Base-by-base conservation (phyloP, 2,797 vertebrate species). In the Catharus ustulatus region DNA sequence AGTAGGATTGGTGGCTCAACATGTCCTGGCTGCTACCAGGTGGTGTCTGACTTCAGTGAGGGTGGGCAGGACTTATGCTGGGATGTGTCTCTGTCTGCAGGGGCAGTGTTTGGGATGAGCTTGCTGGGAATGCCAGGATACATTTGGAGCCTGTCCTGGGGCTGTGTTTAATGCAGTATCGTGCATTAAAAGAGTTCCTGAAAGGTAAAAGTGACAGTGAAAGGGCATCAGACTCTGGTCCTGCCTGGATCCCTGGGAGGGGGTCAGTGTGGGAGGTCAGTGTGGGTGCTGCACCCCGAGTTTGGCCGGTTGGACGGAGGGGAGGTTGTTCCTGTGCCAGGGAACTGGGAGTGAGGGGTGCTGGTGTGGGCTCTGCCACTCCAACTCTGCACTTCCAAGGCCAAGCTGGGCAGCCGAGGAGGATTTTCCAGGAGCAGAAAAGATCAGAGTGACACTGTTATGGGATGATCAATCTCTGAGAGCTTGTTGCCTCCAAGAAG, bases 401-500 rank as follows among this genome's bases (percentile, higher is more conserved):
- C 36, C 74, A 21, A 36, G 26, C 24, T 54, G 32, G 59, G 81
- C 7, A 4, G 63, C 49, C 67, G 78, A 43, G 1, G 18, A 62
- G 81, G 92, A 72, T 94, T 92, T 94, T 94, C 83, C n/a, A 42
- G 63, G 71, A 90, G 75, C 3, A 0, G 77, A 82, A 62, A 52
- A 80, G 80, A 88, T 95, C 77, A 89, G 79, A 88, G 38, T 90
- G 93, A 67, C 6, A 0, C 87, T 94, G 94, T 82, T 71, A 73
- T 91, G 85, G 67, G 59, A 48, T 90, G 86, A 93, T 95, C 90
- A 69, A 46, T 94, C 94, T 81, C 86, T 5, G 16, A 3, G 38
- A 84, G 75, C 84, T 79, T 79, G 84, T 81, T 86, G 77, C 91
- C 93, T 79, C 48, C 76, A 26, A 92, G 89, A 77, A 90, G 89